Evolutionary conservation across 2,797 vertebrate genomes (phyloP).

Genomic region (Labeo calbasu): DNA sequence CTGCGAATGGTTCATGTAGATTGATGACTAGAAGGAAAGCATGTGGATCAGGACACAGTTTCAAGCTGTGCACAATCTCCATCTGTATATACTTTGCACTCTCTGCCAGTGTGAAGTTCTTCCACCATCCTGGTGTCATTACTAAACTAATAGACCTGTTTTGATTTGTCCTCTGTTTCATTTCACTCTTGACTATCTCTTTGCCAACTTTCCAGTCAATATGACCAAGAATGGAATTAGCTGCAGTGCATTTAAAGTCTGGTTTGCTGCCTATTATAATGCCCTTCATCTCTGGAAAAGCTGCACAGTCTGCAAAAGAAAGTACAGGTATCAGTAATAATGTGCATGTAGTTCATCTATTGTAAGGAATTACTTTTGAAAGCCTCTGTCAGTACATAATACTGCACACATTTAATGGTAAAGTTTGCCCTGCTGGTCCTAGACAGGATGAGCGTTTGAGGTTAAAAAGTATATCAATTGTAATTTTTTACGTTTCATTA

Average conservation of each 20-base stretch:
- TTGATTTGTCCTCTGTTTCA: background rate
- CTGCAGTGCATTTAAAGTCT: background rate
- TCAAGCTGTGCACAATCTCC: background rate
- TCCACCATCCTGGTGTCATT: constrained; percentile 29
- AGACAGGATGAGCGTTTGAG: too few relatives aligned
- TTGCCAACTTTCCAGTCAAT: background rate
- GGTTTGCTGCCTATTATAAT: background rate
- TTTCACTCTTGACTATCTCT: background rate
- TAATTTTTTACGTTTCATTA: too few relatives aligned
- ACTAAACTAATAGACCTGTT: constrained; percentile 1
- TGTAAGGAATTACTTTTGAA: too few relatives aligned
- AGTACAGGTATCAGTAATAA: background rate
- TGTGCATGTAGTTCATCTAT: too few relatives aligned
- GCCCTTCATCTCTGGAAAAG: background rate
- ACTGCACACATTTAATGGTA: too few relatives aligned
- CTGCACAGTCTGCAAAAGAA: background rate
- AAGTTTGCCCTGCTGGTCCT: too few relatives aligned
- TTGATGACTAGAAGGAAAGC: background rate
- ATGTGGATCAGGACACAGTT: background rate
- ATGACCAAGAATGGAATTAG: background rate
- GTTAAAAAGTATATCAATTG: too few relatives aligned
- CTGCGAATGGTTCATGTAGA: background rate
- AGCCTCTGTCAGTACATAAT: too few relatives aligned
- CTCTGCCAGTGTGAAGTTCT: background rate
- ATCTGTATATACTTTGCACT: background rate